Percentiles rank a stretch among this genome's conserved stretches.
Conservation (phyloP, 2,888 invertebrate genomes). For the Cheilosia vulpina region DNA sequence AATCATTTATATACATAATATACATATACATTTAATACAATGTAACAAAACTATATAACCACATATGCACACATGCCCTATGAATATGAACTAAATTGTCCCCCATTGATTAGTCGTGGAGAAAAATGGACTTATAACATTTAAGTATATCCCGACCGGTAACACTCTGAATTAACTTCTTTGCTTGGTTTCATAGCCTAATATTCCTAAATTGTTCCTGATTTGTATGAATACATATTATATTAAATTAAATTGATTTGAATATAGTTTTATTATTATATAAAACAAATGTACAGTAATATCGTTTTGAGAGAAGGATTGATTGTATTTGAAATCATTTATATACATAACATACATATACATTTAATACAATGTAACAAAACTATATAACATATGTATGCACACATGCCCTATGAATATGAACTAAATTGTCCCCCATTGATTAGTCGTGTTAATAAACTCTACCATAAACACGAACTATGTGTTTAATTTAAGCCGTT, state of each 20-base stretch:
- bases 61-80: not conserved
- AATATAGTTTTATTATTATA: too few relatives aligned
- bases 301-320: constrained; percentile 15
- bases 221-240: not conserved
- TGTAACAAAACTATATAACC: constrained; percentile 27
- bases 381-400: not conserved
- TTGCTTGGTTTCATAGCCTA: constrained; percentile 5
- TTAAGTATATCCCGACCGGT: too few relatives aligned
- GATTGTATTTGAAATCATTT: not conserved
- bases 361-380: constrained; percentile 1
- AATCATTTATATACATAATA: not conserved
- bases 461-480: not conserved
- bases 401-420: not conserved
- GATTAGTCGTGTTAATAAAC: not conserved
- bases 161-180: constrained; percentile 8
- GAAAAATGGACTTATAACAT: too few relatives aligned
- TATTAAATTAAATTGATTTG: not conserved
- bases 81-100: not conserved
- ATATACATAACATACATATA: not conserved
- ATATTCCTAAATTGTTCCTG: not conserved
- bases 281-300: not conserved
- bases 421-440: not conserved
- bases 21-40: not conserved
- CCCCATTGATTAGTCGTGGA: not conserved
- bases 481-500: too few relatives aligned